These are phyloP conservation scores for Argentina silus DNA, from an alignment of 2,797 vertebrate genomes.

Conservation along the genomic window DNA sequence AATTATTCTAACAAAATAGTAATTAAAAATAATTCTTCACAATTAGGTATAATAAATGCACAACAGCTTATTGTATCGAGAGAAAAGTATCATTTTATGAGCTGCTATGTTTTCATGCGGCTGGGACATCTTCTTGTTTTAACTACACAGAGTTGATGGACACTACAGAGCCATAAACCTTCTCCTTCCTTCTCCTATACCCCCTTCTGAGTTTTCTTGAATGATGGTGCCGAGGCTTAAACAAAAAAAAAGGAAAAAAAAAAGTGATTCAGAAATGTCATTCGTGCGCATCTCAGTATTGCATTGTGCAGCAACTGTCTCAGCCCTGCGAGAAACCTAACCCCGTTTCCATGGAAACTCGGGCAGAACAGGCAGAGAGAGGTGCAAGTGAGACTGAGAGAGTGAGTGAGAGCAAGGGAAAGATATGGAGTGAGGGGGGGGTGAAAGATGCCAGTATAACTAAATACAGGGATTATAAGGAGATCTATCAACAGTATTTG, in stretches of 20 bases:
- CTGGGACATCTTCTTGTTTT: too few relatives aligned
- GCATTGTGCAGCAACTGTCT: constrained; percentile 69
- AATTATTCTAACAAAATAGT: too few relatives aligned
- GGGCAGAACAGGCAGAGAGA: constrained; percentile 68
- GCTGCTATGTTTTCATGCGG: neutral
- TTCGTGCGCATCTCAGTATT: constrained; percentile 71
- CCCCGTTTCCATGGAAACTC: constrained; percentile 83
- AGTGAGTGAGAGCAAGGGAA: constrained; percentile 37
- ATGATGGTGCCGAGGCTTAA: constrained; percentile 36
- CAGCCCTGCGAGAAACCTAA: constrained; percentile 72
- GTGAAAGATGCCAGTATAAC: neutral
- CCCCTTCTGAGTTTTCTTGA: neutral
- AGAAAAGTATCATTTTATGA: neutral
- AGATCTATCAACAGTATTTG: neutral
- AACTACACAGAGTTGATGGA: too few relatives aligned
- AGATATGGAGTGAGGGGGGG: neutral
- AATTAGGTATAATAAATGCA: too few relatives aligned
- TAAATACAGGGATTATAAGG: neutral
- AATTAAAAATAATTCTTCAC: too few relatives aligned
- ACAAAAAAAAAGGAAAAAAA: constrained; percentile 30
- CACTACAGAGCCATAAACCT: neutral
- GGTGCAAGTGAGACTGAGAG: constrained; percentile 38
- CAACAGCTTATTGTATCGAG: neutral
- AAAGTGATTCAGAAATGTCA: constrained; percentile 74
- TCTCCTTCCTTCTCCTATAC: neutral